Evolutionary conservation across 2,797 vertebrate species (phyloP), one percentile per base, ranked within the genome.

Genomic region (Siniperca undulata): DNA sequence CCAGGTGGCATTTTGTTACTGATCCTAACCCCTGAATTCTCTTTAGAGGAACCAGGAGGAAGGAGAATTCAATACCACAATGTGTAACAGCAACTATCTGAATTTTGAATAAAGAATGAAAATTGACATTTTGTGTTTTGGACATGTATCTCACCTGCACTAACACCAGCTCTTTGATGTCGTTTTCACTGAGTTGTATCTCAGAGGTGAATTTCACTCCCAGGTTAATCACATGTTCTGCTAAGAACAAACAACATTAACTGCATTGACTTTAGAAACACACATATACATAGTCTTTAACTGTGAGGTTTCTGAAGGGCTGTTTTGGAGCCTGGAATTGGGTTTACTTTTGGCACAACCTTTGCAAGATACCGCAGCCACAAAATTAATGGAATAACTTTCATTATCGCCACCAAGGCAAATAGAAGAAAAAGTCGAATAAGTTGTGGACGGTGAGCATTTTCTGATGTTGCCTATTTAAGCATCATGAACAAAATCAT

Each of bases 151-250:
- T 79, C 42, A 84, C 85, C 81, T 75, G 16, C 4, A 40, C 56
- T 13, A 4, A 55, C 8, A 83, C 40, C 9, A 55, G 7, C 38
- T 85, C 17, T 16, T 48, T 14, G 27, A 89, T 55, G 27, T 87
- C 70, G 0, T 70, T 62, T 4, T 36, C 12, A 12, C n/a, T 60
- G 73, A 88, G 80, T 3, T 48, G 22, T 7, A 0, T 30, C 10
- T n/a, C 44, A 0, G 76, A 78, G n/a, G 62, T 60, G 3, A 84
- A 8, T 24, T 13, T 65, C 61, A 84, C 17, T 34, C 5, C 1
- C 61, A 83, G 38, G 7, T 19, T 3, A 11, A 83, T 19, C 53
- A 77, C n/a, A 11, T 83, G 59, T 3, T 66, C 65, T 74, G 52
- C 44, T 3, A 16, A 70, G 3, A 53, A 16, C 10, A 76, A 68